These are phyloP conservation scores for Apogon hyalosoma DNA, from an alignment of 2,797 vertebrate genomes.

Conservation along the genomic window DNA sequence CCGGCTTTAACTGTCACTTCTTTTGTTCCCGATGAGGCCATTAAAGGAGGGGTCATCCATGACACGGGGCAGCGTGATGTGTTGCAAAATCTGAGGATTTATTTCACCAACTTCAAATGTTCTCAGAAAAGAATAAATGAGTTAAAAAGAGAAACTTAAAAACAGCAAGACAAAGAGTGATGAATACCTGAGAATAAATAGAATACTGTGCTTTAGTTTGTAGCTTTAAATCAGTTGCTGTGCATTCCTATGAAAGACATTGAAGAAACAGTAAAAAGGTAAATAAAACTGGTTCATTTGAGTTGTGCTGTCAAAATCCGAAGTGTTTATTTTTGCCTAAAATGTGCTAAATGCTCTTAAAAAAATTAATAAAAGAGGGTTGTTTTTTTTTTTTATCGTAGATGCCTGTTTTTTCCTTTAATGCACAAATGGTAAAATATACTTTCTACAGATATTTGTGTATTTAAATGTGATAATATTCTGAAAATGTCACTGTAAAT, in stretches of 20 bases:
- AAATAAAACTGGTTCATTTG: conserved; percentile 3
- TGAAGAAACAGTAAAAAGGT: background rate
- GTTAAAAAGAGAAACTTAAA: background rate
- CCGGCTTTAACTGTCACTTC: background rate
- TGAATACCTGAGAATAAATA: conserved; percentile 29
- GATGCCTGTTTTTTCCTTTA: background rate
- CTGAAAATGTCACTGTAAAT: background rate
- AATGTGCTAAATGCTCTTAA: conserved; percentile 12
- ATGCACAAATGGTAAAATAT: background rate
- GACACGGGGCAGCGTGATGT: background rate
- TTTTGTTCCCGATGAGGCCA: background rate
- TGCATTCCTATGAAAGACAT: conserved; percentile 2
- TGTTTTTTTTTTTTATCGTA: background rate
- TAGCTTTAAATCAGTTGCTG: background rate
- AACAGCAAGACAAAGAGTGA: conserved; percentile 25
- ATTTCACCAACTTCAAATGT: conserved; percentile 7
- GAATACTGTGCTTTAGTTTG: background rate
- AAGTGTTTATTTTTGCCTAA: background rate
- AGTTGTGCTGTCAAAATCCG: too few relatives aligned
- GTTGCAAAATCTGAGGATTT: conserved; percentile 3
- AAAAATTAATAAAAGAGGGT: conserved; percentile 32
- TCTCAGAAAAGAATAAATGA: conserved; percentile 7
- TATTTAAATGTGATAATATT: background rate
- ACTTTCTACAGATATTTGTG: background rate
- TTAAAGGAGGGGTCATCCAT: background rate